phyloP scores from a whole-genome alignment of 2,888 invertebrate genomes.

The Panopea generosa region DNA sequence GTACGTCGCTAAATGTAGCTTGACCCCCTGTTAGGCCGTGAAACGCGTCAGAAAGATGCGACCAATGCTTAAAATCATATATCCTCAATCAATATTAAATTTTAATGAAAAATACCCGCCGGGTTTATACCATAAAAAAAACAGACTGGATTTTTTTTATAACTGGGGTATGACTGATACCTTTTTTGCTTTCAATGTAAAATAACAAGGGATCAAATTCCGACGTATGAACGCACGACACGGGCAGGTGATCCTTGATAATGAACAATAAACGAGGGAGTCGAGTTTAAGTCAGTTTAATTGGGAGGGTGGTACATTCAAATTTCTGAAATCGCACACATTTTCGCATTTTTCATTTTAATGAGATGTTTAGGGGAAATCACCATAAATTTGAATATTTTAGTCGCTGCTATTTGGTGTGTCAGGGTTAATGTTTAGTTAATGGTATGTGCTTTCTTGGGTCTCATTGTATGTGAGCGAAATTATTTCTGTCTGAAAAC shows the following conservation, averaged over 20 bases:
- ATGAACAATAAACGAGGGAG: conserved; percentile 17
- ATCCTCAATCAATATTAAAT: conserved; percentile 12
- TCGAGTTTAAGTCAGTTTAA: conserved; percentile 30
- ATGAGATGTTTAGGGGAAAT: conserved; percentile 8
- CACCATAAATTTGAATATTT: not conserved
- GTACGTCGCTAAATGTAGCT: conserved; percentile 4
- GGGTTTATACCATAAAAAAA: not conserved
- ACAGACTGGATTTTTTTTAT: too few relatives aligned
- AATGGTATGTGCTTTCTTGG: too few relatives aligned
- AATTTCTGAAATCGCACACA: conserved; percentile 14
- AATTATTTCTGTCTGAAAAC: conserved; percentile 1
- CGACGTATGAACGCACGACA: conserved; percentile 11
- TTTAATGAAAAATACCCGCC: conserved; percentile 14
- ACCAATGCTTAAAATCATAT: not conserved
- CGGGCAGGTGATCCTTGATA: conserved; percentile 31
- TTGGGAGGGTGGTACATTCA: conserved; percentile 35
- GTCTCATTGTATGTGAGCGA: too few relatives aligned
- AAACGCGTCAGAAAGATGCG: too few relatives aligned
- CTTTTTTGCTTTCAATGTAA: conserved; percentile 25
- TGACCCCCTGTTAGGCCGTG: conserved; percentile 9
- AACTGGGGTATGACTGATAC: too few relatives aligned
- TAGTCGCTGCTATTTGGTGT: too few relatives aligned
- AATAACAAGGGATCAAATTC: conserved; percentile 42
- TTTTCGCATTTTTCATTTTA: conserved; percentile 5
- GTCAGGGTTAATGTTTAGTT: too few relatives aligned